Conservation (phyloP, 2,113 vertebrate genomes). For the Ictalurus furcatus region DNA sequence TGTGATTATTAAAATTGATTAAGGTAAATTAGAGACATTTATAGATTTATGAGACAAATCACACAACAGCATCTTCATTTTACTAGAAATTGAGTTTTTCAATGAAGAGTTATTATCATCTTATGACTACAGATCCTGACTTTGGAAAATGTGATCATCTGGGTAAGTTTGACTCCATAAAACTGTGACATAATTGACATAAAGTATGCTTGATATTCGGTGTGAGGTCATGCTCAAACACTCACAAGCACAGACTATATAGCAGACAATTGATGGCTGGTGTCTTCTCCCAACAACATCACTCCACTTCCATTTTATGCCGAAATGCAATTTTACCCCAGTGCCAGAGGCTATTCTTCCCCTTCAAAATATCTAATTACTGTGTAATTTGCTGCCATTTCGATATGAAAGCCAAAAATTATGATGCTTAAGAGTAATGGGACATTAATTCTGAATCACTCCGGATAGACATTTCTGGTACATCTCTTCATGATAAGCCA, state of each 20-base stretch:
- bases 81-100: neutral
- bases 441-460: slow-evolving; percentile 74
- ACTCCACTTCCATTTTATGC: slow-evolving; percentile 57
- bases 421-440: slow-evolving; percentile 72
- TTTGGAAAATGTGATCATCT: slow-evolving; percentile 29
- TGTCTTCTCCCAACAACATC: slow-evolving; percentile 53
- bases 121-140: neutral
- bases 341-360: slow-evolving; percentile 63
- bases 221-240: slow-evolving; percentile 50
- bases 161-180: slow-evolving; percentile 35
- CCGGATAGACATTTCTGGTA: slow-evolving; percentile 67
- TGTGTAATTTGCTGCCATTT: slow-evolving; percentile 73
- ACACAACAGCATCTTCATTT: neutral
- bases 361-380: slow-evolving; percentile 71
- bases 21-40: neutral
- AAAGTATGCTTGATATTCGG: slow-evolving; percentile 44
- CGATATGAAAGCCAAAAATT: slow-evolving; percentile 73
- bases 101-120: neutral
- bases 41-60: neutral
- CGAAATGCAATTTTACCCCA: slow-evolving; percentile 65
- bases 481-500: slow-evolving; percentile 64
- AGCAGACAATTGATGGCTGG: slow-evolving; percentile 53
- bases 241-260: slow-evolving; percentile 34
- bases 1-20: neutral
- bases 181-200: slow-evolving; percentile 10